A percentile compares a stretch with the other conserved stretches of the same genome.
Conservation (phyloP, 2,113 vertebrate genomes). For the Arizona elegans region DNA sequence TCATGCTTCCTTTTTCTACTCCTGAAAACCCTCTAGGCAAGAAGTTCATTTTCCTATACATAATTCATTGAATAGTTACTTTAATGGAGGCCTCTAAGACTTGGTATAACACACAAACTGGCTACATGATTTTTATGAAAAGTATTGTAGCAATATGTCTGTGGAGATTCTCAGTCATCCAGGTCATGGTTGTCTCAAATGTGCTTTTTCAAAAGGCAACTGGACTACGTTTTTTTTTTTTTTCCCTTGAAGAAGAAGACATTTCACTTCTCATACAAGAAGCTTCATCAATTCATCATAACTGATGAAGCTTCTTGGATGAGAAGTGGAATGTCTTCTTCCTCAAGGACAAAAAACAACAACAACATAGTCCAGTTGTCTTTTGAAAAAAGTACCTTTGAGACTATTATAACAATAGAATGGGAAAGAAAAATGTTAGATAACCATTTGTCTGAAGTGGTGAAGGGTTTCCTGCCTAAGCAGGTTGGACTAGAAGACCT, state of each 20-base stretch:
- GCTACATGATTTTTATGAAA: background rate
- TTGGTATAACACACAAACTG: background rate
- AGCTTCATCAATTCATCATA: background rate
- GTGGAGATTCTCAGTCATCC: background rate
- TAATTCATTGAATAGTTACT: conserved; percentile 10
- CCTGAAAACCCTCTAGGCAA: conserved; percentile 1
- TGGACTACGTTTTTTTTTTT: background rate
- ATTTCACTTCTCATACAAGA: background rate
- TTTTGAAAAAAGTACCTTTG: too few species aligned
- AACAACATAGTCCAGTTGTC: too few species aligned
- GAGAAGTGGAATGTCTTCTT: too few species aligned
- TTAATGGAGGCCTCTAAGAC: background rate
- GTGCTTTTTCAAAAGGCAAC: background rate
- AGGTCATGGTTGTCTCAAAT: background rate
- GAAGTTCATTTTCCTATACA: conserved; percentile 6
- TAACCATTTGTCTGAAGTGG: too few species aligned
- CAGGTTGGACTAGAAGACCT: too few species aligned
- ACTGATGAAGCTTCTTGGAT: too few species aligned
- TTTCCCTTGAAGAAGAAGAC: background rate
- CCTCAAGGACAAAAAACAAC: too few species aligned
- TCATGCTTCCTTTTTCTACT: background rate
- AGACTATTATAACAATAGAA: background rate
- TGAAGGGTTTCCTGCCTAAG: too few species aligned
- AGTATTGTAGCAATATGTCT: background rate
- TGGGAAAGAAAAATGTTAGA: background rate